Conservation (phyloP, 2,113 vertebrate genomes). For the Paraplagusia blochii region DNA sequence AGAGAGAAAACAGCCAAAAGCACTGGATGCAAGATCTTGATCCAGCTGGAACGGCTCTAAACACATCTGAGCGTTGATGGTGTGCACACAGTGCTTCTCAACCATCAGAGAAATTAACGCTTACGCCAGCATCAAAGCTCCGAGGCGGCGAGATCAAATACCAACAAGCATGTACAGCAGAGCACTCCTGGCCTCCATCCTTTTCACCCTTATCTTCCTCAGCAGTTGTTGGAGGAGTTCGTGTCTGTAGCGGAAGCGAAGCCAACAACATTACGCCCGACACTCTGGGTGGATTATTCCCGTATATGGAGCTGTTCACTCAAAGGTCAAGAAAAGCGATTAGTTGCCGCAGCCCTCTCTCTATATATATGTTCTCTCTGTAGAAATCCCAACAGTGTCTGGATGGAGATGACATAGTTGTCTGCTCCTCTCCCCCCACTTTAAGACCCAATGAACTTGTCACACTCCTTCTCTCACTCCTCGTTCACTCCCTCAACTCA, state of each 20-base stretch:
- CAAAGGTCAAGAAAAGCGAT: constrained; percentile 69
- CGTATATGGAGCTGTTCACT: constrained; percentile 54
- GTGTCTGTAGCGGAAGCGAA: constrained; percentile 34
- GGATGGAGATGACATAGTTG: constrained; percentile 55
- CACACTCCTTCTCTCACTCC: background rate
- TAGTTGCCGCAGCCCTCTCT: constrained; percentile 42
- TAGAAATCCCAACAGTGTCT: constrained; percentile 59
- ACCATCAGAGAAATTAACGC: constrained; percentile 26
- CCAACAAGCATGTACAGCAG: constrained; percentile 5
- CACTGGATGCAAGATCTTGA: constrained; percentile 12
- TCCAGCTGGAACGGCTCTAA: constrained; percentile 28
- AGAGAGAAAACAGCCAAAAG: constrained; percentile 24
- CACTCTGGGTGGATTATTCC: constrained; percentile 47
- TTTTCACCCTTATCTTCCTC: constrained; percentile 32
- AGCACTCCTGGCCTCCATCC: constrained; percentile 18
- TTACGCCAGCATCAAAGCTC: constrained; percentile 24
- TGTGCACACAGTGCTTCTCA: constrained; percentile 23
- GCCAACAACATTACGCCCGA: constrained; percentile 28
- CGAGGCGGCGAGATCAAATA: constrained; percentile 14
- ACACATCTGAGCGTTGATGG: constrained; percentile 19
- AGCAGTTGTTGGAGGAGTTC: constrained; percentile 18
- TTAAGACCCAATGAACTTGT: constrained; percentile 25
- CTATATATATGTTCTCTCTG: constrained; percentile 42
- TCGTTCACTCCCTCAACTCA: background rate
- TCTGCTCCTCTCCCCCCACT: constrained; percentile 21